A percentile compares a stretch with the other conserved stretches of the same genome.
Evolutionary conservation across 2,888 invertebrate genomes (phyloP).

Genomic region (Aromia moschata): DNA sequence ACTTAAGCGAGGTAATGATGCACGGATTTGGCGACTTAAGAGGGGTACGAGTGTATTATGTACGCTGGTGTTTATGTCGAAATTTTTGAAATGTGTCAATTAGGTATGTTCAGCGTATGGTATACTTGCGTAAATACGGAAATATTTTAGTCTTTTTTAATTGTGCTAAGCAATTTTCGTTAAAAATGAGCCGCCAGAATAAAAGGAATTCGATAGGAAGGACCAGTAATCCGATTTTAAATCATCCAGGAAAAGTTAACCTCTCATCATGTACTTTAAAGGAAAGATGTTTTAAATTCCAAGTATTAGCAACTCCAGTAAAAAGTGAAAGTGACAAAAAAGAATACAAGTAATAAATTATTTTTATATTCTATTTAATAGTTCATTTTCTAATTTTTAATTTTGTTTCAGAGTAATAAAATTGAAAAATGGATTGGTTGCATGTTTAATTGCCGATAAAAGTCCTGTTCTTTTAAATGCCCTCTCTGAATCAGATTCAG

Average conservation of each 20-base stretch:
- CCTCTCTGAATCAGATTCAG: conserved; percentile 64
- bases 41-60: too few species aligned
- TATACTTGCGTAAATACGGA: neutral
- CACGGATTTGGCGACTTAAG: too few species aligned
- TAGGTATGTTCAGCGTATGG: too few species aligned
- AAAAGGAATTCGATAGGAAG: neutral
- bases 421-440: conserved; percentile 77
- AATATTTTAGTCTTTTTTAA: conserved; percentile 8
- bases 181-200: conserved; percentile 7
- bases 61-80: too few species aligned
- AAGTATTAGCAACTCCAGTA: conserved; percentile 65
- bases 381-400: neutral
- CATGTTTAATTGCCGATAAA: conserved; percentile 74
- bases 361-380: conserved; percentile 4
- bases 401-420: conserved; percentile 67
- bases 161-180: neutral
- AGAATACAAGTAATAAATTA: conserved; percentile 66
- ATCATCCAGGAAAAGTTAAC: conserved; percentile 50
- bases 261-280: conserved; percentile 60
- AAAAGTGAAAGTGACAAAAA: conserved; percentile 83
- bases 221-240: neutral
- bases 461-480: conserved; percentile 26
- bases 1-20: too few species aligned
- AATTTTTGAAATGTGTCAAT: too few species aligned
- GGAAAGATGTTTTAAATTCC: conserved; percentile 39